Conservation (phyloP, 1,140 invertebrate genomes). For the Copidosoma floridanum region DNA sequence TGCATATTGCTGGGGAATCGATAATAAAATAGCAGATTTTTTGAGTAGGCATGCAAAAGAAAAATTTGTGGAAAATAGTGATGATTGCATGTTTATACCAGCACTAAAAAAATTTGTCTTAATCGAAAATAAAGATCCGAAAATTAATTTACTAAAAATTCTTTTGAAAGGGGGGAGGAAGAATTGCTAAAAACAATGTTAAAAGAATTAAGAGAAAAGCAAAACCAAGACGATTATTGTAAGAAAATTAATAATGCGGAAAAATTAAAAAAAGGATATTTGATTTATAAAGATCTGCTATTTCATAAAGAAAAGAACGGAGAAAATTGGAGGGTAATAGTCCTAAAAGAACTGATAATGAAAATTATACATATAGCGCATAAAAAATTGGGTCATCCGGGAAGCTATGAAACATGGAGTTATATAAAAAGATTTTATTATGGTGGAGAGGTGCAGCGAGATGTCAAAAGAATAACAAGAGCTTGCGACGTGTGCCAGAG, state of each 20-base stretch:
- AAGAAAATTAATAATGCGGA: neutral
- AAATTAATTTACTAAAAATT: no score
- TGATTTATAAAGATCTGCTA: neutral
- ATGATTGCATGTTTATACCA: no score
- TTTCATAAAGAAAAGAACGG: neutral
- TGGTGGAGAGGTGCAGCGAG: neutral
- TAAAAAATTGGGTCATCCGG: slow-evolving; percentile 37
- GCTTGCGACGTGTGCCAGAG: neutral
- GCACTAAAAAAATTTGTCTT: neutral
- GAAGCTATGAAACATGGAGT: neutral
- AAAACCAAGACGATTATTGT: neutral
- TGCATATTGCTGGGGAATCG: neutral
- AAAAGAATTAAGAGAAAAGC: neutral
- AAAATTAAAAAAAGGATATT: neutral
- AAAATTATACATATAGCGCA: slow-evolving; percentile 18
- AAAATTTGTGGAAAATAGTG: neutral
- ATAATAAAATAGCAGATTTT: neutral
- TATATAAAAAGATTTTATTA: neutral
- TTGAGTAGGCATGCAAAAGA: neutral
- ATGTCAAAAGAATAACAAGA: slow-evolving; percentile 20
- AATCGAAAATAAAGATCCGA: neutral
- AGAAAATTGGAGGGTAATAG: neutral
- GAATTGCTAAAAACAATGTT: neutral
- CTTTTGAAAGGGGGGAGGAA: no score
- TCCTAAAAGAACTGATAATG: neutral